phyloP scores from a whole-genome alignment of 2,888 invertebrate genomes.

The Cacoxenus indagator region DNA sequence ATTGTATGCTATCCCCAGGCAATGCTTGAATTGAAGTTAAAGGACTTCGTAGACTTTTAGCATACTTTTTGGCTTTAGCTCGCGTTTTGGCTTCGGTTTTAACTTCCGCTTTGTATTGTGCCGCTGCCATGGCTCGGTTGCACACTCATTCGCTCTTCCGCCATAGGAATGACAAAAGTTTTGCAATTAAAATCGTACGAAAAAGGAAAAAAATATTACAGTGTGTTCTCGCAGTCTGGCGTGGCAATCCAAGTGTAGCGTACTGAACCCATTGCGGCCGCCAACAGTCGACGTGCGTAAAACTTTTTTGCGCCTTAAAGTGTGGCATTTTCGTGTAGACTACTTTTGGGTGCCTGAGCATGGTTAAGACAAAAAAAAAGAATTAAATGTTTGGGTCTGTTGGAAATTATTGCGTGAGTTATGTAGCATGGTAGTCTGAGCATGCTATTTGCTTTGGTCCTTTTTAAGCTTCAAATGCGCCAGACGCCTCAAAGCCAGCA shows the following conservation, averaged over 20 bases:
- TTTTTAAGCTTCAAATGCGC: too few species aligned
- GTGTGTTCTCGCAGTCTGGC: not conserved
- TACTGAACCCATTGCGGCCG: not conserved
- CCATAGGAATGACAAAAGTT: conserved; percentile 44
- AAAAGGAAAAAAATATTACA: not conserved
- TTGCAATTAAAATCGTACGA: conserved; percentile 50
- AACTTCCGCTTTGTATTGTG: not conserved
- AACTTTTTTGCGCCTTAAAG: conserved; percentile 2
- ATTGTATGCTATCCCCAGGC: too few species aligned
- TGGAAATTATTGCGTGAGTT: not conserved
- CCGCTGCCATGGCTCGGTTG: not conserved
- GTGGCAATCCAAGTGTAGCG: not conserved
- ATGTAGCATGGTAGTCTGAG: too few species aligned
- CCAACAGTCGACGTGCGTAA: conserved; percentile 4
- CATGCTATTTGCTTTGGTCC: too few species aligned
- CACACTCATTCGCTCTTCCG: conserved; percentile 39
- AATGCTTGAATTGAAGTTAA: not conserved
- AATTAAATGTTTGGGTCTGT: not conserved
- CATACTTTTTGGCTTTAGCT: conserved; percentile 14
- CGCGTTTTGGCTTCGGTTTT: not conserved
- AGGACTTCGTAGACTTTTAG: conserved; percentile 13
- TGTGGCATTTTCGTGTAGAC: too few species aligned
- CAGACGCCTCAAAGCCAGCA: too few species aligned
- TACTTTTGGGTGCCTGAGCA: conserved; percentile 14
- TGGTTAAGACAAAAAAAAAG: conserved; percentile 1